Evolutionary conservation across 2,797 vertebrate species (phyloP).

Genomic region (Melanitta fusca): DNA sequence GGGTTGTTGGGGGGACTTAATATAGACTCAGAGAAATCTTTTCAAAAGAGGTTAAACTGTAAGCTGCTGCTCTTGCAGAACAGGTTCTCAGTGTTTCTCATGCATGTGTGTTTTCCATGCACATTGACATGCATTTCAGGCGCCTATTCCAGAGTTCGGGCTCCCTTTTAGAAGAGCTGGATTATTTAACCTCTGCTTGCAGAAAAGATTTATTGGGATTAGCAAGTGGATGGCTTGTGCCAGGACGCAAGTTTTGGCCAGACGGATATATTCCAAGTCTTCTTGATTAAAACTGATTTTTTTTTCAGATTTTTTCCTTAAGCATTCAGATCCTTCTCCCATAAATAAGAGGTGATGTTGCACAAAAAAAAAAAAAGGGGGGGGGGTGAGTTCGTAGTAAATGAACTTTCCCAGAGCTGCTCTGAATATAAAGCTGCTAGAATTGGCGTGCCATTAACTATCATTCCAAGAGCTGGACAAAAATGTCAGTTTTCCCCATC

Average conservation of each 20-base stretch:
- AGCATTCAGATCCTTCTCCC: background rate
- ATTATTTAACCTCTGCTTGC: background rate
- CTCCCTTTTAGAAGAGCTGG: background rate
- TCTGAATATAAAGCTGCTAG: background rate
- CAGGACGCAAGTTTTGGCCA: background rate
- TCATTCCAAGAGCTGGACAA: background rate
- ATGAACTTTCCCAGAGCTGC: background rate
- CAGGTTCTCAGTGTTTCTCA: background rate
- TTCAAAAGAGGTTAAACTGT: constrained; percentile 29
- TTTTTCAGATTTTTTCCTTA: constrained; percentile 14
- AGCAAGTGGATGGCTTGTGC: background rate
- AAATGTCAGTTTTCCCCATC: background rate
- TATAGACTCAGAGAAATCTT: background rate
- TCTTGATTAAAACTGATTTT: background rate
- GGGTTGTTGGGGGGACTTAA: background rate
- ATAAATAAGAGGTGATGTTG: background rate
- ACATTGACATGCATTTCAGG: constrained; percentile 38
- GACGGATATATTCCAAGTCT: background rate
- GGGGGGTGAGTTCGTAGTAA: background rate
- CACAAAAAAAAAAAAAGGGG: background rate
- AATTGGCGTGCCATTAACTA: background rate
- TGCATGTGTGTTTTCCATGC: constrained; percentile 46
- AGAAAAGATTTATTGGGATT: background rate
- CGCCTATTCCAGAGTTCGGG: background rate
- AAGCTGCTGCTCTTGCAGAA: constrained; percentile 24